phyloP scores from a whole-genome alignment of 2,888 invertebrate genomes.

The Eupithecia subumbrata region DNA sequence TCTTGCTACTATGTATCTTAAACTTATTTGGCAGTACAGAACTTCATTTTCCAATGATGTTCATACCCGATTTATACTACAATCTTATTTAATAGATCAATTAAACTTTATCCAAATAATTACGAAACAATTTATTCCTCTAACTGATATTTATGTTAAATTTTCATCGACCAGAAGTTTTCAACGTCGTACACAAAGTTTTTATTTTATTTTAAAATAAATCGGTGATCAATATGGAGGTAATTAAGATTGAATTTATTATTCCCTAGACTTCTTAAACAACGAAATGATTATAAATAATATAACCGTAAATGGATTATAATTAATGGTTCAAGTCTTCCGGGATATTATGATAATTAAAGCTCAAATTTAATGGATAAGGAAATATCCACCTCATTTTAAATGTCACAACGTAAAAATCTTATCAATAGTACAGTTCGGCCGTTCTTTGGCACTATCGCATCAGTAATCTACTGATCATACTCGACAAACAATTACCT shows the following conservation, averaged over 20 bases:
- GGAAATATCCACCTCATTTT: conserved; percentile 62
- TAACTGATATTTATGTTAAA: conserved; percentile 51
- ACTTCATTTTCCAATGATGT: conserved; percentile 70
- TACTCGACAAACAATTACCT: conserved; percentile 57
- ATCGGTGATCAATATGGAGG: conserved; percentile 27
- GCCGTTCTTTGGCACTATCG: conserved; percentile 65
- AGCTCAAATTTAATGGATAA: conserved; percentile 79
- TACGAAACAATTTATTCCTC: conserved; percentile 66
- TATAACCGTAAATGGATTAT: conserved; percentile 56
- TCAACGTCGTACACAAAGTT: conserved; percentile 23
- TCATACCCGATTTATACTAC: conserved; percentile 68
- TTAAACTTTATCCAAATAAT: conserved; percentile 71
- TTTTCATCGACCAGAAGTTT: conserved; percentile 31
- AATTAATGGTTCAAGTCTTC: conserved; percentile 64
- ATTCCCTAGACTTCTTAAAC: conserved; percentile 58
- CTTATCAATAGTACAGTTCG: conserved; percentile 64
- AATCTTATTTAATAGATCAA: conserved; percentile 64
- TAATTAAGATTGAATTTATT: conserved; percentile 55
- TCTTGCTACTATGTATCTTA: conserved; percentile 69
- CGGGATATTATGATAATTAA: conserved; percentile 81
- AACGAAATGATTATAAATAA: conserved; percentile 44
- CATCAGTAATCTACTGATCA: conserved; percentile 59
- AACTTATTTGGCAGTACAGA: conserved; percentile 79
- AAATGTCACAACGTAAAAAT: conserved; percentile 65
- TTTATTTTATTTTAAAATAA: conserved; percentile 38